Evolutionary conservation across 1,140 invertebrate species (phyloP).

Genomic region (Acromyrmex charruanus): DNA sequence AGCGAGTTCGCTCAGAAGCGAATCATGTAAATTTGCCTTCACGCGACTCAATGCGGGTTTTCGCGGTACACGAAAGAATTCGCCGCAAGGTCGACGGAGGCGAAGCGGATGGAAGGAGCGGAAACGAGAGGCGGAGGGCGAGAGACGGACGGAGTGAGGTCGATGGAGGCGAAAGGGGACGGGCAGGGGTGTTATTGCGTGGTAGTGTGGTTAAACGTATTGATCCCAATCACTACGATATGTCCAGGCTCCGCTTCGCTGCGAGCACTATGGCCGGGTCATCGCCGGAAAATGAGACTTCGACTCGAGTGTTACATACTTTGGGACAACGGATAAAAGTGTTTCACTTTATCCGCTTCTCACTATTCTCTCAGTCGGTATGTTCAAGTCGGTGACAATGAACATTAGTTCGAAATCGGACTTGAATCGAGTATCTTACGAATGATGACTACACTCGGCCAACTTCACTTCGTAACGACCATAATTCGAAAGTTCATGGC

Average conservation of each 20-base stretch:
- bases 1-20: neutral
- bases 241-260: conserved; percentile 64
- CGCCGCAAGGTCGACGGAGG: conserved; percentile 62
- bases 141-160: conserved; percentile 63
- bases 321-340: neutral
- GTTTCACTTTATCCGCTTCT: neutral
- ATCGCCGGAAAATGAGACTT: conserved; percentile 55
- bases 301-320: neutral
- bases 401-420: neutral
- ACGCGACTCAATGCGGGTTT: conserved; percentile 54
- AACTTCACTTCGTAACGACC: neutral
- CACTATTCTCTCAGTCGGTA: neutral
- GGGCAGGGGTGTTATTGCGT: conserved; percentile 71
- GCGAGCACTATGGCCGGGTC: conserved; percentile 63
- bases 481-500: neutral
- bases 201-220: conserved; percentile 75
- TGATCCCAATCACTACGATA: conserved; percentile 78
- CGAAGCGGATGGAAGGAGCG: conserved; percentile 50
- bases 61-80: conserved; percentile 63
- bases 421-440: neutral
- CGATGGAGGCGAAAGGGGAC: conserved; percentile 67
- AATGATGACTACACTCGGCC: neutral
- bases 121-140: conserved; percentile 46
- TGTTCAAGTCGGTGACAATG: neutral
- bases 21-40: conserved; percentile 16